phyloP scores from a whole-genome alignment of 2,888 invertebrate species.

The Amblyjoppa proteus region DNA sequence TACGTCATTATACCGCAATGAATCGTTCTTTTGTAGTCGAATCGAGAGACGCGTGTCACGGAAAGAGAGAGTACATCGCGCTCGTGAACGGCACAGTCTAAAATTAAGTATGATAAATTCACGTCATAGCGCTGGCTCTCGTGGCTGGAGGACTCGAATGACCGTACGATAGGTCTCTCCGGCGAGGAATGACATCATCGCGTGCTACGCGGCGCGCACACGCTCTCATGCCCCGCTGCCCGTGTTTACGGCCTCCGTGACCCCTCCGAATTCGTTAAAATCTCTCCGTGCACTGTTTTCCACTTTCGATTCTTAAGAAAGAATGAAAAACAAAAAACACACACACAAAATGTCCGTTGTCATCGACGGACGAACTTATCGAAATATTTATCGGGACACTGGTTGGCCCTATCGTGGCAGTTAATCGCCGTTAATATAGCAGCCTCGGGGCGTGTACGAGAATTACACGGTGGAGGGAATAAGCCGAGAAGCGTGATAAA shows the following conservation, averaged over 20 bases:
- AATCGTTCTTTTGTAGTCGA: not conserved
- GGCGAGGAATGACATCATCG: slow-evolving; percentile 45
- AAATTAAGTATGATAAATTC: slow-evolving; percentile 63
- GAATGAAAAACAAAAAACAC: not conserved
- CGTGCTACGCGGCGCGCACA: slow-evolving; percentile 4
- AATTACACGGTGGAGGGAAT: slow-evolving; percentile 19
- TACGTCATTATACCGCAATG: not conserved
- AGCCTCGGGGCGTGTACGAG: slow-evolving; percentile 20
- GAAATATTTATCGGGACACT: slow-evolving; percentile 27
- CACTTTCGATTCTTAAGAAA: not conserved
- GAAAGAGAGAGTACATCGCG: not conserved
- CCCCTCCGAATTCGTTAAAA: not conserved
- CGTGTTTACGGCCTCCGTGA: slow-evolving; percentile 4
- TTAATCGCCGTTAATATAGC: slow-evolving; percentile 37
- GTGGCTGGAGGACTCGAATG: slow-evolving; percentile 36
- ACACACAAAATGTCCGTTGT: not conserved
- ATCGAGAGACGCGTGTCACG: slow-evolving; percentile 2
- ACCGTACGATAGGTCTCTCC: slow-evolving; percentile 42
- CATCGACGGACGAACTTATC: not conserved
- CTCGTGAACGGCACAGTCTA: slow-evolving; percentile 42
- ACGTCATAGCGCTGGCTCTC: slow-evolving; percentile 53
- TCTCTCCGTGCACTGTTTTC: not conserved
- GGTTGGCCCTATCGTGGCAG: slow-evolving; percentile 33
- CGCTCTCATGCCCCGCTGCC: slow-evolving; percentile 42
- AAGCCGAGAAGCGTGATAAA: slow-evolving; percentile 49